These are phyloP conservation scores for Gnathonemus echidnorhynchus DNA, from an alignment of 2,113 vertebrate species.

Conservation along the genomic window DNA sequence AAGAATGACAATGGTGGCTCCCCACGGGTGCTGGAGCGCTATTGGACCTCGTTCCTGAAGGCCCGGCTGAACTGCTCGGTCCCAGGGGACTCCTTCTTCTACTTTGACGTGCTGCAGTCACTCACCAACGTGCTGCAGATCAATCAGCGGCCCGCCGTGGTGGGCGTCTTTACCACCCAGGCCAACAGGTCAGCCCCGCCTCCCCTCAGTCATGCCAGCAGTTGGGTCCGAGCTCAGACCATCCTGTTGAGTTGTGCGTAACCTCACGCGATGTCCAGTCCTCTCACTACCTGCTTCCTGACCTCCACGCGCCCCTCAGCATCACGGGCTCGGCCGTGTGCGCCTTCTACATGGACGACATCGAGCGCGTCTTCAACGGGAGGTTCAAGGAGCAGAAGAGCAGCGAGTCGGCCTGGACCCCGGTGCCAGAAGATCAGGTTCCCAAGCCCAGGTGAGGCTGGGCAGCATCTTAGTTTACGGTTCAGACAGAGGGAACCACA, in stretches of 20 bases:
- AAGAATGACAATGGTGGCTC: slow-evolving; percentile 86
- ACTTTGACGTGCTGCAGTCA: slow-evolving; percentile 84
- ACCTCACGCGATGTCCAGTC: not conserved
- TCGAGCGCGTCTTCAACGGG: slow-evolving; percentile 74
- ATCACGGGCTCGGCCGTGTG: slow-evolving; percentile 87
- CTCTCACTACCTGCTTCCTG: not conserved
- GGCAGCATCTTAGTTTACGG: not conserved
- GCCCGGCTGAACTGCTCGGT: slow-evolving; percentile 82
- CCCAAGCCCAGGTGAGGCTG: slow-evolving; percentile 67
- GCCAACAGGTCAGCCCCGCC: slow-evolving; percentile 68
- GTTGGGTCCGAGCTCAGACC: not conserved
- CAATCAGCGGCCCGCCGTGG: slow-evolving; percentile 63
- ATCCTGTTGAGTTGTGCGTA: not conserved
- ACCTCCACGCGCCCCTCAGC: slow-evolving; percentile 45
- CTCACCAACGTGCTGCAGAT: slow-evolving; percentile 64
- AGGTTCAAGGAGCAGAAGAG: slow-evolving; percentile 80
- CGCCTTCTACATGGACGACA: slow-evolving; percentile 83
- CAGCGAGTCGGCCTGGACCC: slow-evolving; percentile 67
- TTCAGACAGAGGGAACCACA: not conserved
- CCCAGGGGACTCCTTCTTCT: slow-evolving; percentile 80
- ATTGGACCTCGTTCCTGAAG: slow-evolving; percentile 92
- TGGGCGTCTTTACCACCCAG: slow-evolving; percentile 84
- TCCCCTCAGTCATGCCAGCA: not conserved
- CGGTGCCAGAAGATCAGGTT: slow-evolving; percentile 73
- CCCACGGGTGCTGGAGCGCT: slow-evolving; percentile 76